Base-by-base conservation (phyloP, 2,113 vertebrate genomes). In the Vulpes vulpes region DNA sequence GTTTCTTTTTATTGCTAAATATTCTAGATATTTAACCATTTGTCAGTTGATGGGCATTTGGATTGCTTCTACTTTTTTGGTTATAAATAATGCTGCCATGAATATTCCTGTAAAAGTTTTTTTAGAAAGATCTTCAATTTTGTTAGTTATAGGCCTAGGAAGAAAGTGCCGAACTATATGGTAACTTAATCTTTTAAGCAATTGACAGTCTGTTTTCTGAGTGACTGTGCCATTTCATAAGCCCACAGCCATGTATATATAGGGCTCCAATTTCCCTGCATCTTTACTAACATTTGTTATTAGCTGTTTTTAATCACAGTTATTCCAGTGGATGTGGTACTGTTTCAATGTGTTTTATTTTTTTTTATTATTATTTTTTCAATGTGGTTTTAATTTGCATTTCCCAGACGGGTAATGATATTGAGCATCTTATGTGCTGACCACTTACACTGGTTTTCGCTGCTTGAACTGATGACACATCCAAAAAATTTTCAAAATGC, bases 401-500 rank as follows among this genome's bases (percentile, higher is more conserved):
- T 88, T 97, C n/a, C 71, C 25, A 59, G 71, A 65, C 67, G 11
- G 55, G 9, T 88, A 83, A 88, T 30, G 32, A 19, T 74, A 23
- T n/a, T 51, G 71, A 95, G 19, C 16, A 65, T 78, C 59, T 55
- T 93, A 86, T 65, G 55, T 23, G 38, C 7, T 87, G 35, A 43
- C 78, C 62, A 74, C 20, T 55, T 87, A 4, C 14, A 65, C n/a
- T 73, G 67, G 60, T 53, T 86, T 97, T 89, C 92, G 49, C 62
- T 92, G 67, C 35, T 96, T 89, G 78, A 94, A 86, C 57, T 94
- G 73, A 17, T 51, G 51, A 74, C 9, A 69, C 10, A 92, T 86
- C 65, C 65, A 86, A 51, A 87, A 92, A 92, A 84, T 79, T 88
- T 83, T 92, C 69, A 89, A 90, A 95, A 81, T 69, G 64, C 55